Evolutionary conservation across 2,888 invertebrate genomes (phyloP).

Genomic region (Adelognathus sp.): DNA sequence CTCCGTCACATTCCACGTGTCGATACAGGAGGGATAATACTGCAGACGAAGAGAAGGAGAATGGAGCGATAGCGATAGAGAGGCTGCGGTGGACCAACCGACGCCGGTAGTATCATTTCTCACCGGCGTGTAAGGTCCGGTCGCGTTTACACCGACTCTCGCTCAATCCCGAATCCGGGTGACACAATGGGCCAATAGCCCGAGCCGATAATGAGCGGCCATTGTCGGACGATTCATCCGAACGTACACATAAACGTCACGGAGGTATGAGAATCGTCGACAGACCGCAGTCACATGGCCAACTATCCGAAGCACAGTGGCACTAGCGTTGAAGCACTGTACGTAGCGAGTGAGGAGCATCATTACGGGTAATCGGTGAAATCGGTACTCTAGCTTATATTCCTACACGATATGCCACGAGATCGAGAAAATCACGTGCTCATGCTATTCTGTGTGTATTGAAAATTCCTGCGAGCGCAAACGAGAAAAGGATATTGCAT

Average conservation of each 20-base stretch:
- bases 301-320: not conserved
- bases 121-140: conserved; percentile 50
- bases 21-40: not conserved
- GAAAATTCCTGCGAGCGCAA: conserved; percentile 9
- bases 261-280: conserved; percentile 5
- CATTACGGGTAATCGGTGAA: conserved; percentile 51
- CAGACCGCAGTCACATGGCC: conserved; percentile 26
- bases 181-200: conserved; percentile 77
- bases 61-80: conserved; percentile 3
- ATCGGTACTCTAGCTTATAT: conserved; percentile 6
- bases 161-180: conserved; percentile 50
- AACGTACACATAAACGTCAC: conserved; percentile 1
- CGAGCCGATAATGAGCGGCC: conserved; percentile 74
- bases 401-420: not conserved
- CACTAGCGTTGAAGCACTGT: not conserved
- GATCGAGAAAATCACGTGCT: conserved; percentile 49
- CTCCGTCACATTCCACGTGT: not conserved
- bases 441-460: not conserved
- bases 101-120: conserved; percentile 58
- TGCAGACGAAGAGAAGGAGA: not conserved
- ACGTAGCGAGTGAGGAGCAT: conserved; percentile 46
- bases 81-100: conserved; percentile 44
- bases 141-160: conserved; percentile 13
- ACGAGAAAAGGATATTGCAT: too few relatives aligned
- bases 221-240: conserved; percentile 69